A percentile compares a stretch with the other conserved stretches of the same genome.
phyloP scores from a whole-genome alignment of 2,797 vertebrate species.

The Sebastes diaconus region DNA sequence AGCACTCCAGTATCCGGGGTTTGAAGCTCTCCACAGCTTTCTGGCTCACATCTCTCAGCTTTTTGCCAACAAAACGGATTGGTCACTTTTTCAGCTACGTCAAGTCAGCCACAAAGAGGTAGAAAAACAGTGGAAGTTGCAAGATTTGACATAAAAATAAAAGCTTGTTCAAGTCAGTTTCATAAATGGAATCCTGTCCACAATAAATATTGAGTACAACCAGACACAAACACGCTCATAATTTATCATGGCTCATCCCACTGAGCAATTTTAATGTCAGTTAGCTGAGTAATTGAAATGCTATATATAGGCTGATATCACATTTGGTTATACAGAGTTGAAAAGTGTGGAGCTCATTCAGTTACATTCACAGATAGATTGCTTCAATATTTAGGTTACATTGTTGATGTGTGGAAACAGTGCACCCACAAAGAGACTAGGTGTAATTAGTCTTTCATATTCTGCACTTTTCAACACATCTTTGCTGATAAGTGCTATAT shows the following conservation, averaged over 20 bases:
- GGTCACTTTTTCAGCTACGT: conserved; percentile 28
- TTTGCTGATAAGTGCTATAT: not conserved
- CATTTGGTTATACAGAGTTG: not conserved
- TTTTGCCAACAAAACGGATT: conserved; percentile 7
- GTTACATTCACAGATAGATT: not conserved
- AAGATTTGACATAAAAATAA: not conserved
- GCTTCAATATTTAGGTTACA: not conserved
- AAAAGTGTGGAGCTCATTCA: not conserved
- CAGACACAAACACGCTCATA: no score
- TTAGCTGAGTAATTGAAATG: not conserved
- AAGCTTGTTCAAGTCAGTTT: not conserved
- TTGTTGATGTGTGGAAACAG: not conserved
- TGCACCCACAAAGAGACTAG: not conserved
- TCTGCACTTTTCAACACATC: not conserved
- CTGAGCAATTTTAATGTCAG: not conserved
- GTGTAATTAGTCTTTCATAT: not conserved
- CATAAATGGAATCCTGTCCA: not conserved
- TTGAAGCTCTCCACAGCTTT: conserved; percentile 42
- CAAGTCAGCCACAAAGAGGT: not conserved
- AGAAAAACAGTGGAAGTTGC: not conserved
- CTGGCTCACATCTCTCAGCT: conserved; percentile 17
- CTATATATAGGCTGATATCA: not conserved
- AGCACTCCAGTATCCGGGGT: conserved; percentile 60
- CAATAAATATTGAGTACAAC: not conserved
- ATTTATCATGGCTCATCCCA: not conserved